Base-by-base conservation (phyloP, 2,888 invertebrate genomes). In the Meteorus cinctellus region DNA sequence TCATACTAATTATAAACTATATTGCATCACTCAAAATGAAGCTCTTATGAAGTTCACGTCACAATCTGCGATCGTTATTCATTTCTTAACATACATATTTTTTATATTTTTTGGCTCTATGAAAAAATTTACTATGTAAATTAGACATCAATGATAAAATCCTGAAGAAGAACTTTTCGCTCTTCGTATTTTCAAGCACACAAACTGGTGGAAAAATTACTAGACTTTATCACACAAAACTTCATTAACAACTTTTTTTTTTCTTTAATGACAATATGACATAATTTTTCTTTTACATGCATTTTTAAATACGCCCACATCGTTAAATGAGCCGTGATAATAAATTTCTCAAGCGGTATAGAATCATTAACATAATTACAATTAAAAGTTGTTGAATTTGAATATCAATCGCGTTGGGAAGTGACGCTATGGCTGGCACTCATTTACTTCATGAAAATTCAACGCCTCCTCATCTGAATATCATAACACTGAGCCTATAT, bases 331-430 rank as follows among this genome's bases (percentile, higher is more conserved):
- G 71, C 75, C 77, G 48, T n/a, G 76, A 59, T 75, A 74, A 80
- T 81, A 81, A 81, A 82, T 82, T 81, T 76, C 34, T 29, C 74
- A 71, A 66, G 77, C 77, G 72, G 76, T 79, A 79, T 82, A 80
- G 78, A 80, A 78, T 81, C 77, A 82, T 83, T 82, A 83, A 79
- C 83, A 83, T 83, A 83, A 83, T 82, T 82, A 81, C 81, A 83
- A 83, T 83, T 81, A 82, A 83, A 83, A 82, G 81, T 83, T 83
- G 79, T 81, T 79, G 79, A 82, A 83, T 81, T 82, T 81, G 80
- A 83, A 83, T 83, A 82, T 80, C 81, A 83, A 83, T 83, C 79
- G 81, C 68, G 78, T 75, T 77, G 70, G 78, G 76, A 79, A 81
- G 79, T 81, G 80, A 80, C 80, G 78, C 74, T 72, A 29, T 75